These are phyloP conservation scores for Halictus rubicundus DNA, from an alignment of 1,140 invertebrate genomes.

Conservation along the genomic window DNA sequence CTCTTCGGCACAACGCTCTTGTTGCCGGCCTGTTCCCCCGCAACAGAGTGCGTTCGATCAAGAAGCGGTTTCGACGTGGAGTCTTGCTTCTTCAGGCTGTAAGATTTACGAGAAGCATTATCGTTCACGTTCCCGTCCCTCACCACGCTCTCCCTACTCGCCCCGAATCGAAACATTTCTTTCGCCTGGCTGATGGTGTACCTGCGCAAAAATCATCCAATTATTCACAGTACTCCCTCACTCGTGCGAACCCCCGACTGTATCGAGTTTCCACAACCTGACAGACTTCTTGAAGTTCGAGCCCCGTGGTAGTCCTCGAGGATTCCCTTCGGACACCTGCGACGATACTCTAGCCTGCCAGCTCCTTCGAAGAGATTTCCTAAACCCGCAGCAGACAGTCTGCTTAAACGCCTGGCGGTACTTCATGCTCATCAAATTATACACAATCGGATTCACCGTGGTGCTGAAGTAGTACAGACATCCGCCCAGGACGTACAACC, in stretches of 20 bases:
- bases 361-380: not conserved
- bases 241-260: no score
- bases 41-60: conserved; percentile 30
- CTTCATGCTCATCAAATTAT: conserved; percentile 94
- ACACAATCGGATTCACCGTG: conserved; percentile 94
- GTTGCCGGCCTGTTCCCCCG: conserved; percentile 43
- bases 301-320: not conserved
- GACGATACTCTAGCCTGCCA: conserved; percentile 1
- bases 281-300: conserved; percentile 36
- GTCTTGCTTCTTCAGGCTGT: conserved; percentile 24
- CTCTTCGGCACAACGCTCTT: conserved; percentile 42
- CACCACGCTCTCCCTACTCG: conserved; percentile 9
- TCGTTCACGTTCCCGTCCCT: conserved; percentile 39
- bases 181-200: conserved; percentile 60
- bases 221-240: not conserved
- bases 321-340: conserved; percentile 37
- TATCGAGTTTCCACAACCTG: conserved; percentile 14
- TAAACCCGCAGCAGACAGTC: conserved; percentile 81
- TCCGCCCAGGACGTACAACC: conserved; percentile 90
- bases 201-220: conserved; percentile 40
- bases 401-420: conserved; percentile 91
- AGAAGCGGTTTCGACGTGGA: conserved; percentile 47
- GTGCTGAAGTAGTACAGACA: conserved; percentile 93
- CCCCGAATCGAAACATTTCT: conserved; percentile 56
- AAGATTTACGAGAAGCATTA: conserved; percentile 41